Conservation (phyloP, 2,888 invertebrate species). For the Tinea trinotella region DNA sequence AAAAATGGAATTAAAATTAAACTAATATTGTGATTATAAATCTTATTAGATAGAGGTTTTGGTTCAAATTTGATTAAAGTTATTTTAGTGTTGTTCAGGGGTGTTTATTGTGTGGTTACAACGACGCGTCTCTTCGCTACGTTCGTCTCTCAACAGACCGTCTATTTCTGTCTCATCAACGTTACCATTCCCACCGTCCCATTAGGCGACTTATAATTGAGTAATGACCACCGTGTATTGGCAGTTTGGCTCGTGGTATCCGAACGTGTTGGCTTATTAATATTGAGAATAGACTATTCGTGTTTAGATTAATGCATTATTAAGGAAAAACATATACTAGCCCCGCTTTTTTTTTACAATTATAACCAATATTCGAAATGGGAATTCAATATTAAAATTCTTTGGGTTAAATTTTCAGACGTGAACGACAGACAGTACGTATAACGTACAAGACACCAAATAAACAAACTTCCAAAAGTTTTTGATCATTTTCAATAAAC, state of each 20-base stretch:
- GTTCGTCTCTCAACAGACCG: conserved; percentile 21
- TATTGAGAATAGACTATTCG: neutral
- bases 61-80: neutral
- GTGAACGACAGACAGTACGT: too few relatives aligned
- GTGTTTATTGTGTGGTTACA: conserved; percentile 4
- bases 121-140: conserved; percentile 21
- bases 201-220: conserved; percentile 32
- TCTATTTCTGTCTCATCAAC: conserved; percentile 12
- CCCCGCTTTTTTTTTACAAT: too few relatives aligned
- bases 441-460: too few relatives aligned
- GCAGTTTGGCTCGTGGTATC: conserved; percentile 24
- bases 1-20: neutral
- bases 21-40: neutral
- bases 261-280: neutral
- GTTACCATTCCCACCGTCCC: conserved; percentile 18
- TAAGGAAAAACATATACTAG: too few relatives aligned
- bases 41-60: neutral
- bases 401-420: too few relatives aligned
- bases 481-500: too few relatives aligned
- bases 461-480: too few relatives aligned
- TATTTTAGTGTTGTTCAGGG: neutral
- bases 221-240: conserved; percentile 34
- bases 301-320: too few relatives aligned
- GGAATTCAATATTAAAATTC: too few relatives aligned
- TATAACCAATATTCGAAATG: too few relatives aligned